Conservation (phyloP, 1,140 invertebrate genomes). For the Nasonia giraulti region DNA sequence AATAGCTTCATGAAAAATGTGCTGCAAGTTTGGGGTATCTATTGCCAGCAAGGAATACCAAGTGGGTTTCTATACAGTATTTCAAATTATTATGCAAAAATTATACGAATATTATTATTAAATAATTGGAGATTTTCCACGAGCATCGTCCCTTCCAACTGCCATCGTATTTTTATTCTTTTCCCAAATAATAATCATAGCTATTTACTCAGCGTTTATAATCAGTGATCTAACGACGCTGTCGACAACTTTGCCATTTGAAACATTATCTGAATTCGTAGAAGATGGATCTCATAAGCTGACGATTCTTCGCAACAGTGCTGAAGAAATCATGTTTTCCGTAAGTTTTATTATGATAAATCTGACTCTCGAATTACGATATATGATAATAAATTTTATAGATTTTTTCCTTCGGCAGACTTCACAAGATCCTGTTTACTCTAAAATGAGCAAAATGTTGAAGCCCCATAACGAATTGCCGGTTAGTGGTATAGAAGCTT, state of each 20-base stretch:
- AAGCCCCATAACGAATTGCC: not conserved
- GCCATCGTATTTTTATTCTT: not conserved
- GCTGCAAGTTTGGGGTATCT: slow-evolving; percentile 12
- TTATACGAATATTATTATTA: not conserved
- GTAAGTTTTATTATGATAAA: not conserved
- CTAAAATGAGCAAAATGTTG: not conserved
- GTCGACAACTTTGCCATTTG: not conserved
- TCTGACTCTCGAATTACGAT: not conserved
- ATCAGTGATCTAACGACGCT: not conserved
- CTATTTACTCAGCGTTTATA: not conserved
- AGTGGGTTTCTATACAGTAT: not conserved
- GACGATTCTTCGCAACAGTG: not conserved
- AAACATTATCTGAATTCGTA: not conserved
- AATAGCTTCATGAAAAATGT: not conserved
- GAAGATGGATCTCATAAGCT: not conserved
- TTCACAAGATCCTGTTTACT: not conserved
- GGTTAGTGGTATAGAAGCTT: not conserved
- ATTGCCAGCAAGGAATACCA: slow-evolving; percentile 36
- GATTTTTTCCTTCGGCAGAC: not conserved
- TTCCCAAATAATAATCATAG: not conserved
- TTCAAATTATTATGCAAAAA: not conserved
- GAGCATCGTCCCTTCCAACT: not conserved
- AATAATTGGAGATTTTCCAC: not conserved
- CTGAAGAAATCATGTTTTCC: not conserved
- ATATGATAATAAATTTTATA: not conserved